Conservation (phyloP, 2,797 vertebrate genomes). For the Centropyge bicolor region DNA sequence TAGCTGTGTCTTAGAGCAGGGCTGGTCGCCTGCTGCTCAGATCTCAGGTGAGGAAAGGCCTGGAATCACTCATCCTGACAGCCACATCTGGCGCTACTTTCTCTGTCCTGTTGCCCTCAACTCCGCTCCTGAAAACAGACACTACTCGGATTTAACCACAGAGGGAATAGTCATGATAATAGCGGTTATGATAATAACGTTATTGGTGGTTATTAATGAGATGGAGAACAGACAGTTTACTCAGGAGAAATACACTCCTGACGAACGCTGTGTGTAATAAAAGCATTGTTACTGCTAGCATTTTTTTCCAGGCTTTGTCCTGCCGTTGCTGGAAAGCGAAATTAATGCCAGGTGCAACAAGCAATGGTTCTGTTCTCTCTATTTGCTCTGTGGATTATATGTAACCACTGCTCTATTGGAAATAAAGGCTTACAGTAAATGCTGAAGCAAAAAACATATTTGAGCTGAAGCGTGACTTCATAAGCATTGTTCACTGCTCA, state of each 20-base stretch:
- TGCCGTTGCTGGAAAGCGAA: constrained; percentile 50
- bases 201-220: constrained; percentile 76
- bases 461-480: constrained; percentile 35
- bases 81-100: constrained; percentile 85
- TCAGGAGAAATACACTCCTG: constrained; percentile 36
- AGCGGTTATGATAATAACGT: constrained; percentile 72
- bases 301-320: constrained; percentile 53
- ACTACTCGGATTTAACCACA: constrained; percentile 64
- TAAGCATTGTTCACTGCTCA: constrained; percentile 41
- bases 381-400: constrained; percentile 64
- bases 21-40: constrained; percentile 67
- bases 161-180: constrained; percentile 73
- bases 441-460: constrained; percentile 36
- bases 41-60: constrained; percentile 79
- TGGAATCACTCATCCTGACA: constrained; percentile 83
- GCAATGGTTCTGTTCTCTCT: constrained; percentile 56
- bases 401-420: constrained; percentile 37
- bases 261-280: constrained; percentile 34
- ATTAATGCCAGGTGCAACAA: constrained; percentile 74
- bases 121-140: constrained; percentile 69
- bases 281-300: constrained; percentile 51
- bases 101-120: constrained; percentile 65
- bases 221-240: constrained; percentile 69
- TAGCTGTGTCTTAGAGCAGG: constrained; percentile 44
- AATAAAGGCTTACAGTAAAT: constrained; percentile 54